Evolutionary conservation across 2,888 invertebrate genomes (phyloP).

Genomic region (Pachymerium ferrugineum): DNA sequence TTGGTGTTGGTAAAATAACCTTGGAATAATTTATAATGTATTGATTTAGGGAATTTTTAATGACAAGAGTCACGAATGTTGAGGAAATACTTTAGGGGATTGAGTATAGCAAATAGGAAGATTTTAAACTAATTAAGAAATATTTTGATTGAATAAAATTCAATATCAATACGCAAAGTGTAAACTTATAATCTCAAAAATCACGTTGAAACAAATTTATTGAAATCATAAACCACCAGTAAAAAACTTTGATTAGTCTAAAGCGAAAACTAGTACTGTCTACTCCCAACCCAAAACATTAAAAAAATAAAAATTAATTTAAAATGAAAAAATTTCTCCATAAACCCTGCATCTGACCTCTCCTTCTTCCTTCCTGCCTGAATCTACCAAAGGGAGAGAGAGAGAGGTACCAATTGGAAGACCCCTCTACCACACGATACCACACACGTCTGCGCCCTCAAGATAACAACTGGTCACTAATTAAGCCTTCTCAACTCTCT

Average conservation of each 20-base stretch:
- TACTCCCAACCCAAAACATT: background rate
- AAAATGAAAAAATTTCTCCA: no score
- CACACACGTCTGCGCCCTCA: background rate
- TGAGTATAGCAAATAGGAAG: no score
- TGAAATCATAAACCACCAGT: background rate
- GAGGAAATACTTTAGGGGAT: no score
- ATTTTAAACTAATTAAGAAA: no score
- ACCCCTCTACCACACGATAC: background rate
- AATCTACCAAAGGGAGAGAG: background rate
- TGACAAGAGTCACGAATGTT: no score
- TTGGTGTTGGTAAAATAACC: no score
- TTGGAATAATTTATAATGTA: no score
- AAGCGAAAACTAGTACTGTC: background rate
- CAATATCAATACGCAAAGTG: no score
- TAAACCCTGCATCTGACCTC: background rate
- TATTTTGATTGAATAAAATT: no score
- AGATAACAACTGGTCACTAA: conserved; percentile 4
- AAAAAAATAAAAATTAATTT: no score
- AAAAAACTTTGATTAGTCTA: background rate
- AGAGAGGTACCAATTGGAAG: background rate
- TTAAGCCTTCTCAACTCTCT: background rate
- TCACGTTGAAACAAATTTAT: background rate
- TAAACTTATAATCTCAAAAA: background rate
- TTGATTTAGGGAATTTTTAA: no score
- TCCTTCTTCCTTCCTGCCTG: background rate